These are phyloP conservation scores for Drosophila obscura DNA, from an alignment of 1,140 invertebrate genomes.

Conservation along the genomic window DNA sequence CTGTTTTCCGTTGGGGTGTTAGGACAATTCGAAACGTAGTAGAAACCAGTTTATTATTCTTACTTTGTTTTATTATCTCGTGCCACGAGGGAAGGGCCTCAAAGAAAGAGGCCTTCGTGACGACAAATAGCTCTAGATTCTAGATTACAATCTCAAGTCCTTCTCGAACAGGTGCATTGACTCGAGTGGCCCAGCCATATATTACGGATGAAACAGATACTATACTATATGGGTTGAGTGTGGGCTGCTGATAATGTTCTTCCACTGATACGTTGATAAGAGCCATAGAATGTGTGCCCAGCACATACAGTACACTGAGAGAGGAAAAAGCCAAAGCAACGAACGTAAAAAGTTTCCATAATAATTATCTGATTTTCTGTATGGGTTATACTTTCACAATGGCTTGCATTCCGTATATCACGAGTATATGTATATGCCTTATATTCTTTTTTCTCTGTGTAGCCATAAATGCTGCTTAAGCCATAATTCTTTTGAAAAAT, in stretches of 20 bases:
- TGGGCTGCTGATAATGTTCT: slow-evolving; percentile 22
- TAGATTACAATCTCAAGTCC: slow-evolving; percentile 10
- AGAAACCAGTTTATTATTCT: slow-evolving; percentile 39
- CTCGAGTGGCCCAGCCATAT: slow-evolving; percentile 17
- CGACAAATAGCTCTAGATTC: background rate
- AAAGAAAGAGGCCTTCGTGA: slow-evolving; percentile 6
- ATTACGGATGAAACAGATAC: slow-evolving; percentile 28
- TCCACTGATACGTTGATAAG: no score
- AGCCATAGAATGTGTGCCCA: slow-evolving; percentile 4
- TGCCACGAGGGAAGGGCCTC: background rate
- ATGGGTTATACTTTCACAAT: no score
- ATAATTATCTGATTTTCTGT: no score
- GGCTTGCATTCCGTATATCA: no score
- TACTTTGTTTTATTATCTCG: slow-evolving; percentile 17
- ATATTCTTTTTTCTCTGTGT: background rate
- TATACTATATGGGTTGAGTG: slow-evolving; percentile 13
- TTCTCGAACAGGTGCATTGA: slow-evolving; percentile 28
- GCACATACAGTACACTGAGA: no score
- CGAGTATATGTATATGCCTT: no score
- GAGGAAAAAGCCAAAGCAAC: no score
- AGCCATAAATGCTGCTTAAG: slow-evolving; percentile 13
- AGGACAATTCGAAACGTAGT: slow-evolving; percentile 15
- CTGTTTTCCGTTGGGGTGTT: slow-evolving; percentile 8
- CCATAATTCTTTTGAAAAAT: slow-evolving; percentile 20
- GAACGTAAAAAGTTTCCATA: no score